These are phyloP conservation scores for Drosophila quinaria DNA, from an alignment of 2,888 invertebrate genomes.

Conservation along the genomic window DNA sequence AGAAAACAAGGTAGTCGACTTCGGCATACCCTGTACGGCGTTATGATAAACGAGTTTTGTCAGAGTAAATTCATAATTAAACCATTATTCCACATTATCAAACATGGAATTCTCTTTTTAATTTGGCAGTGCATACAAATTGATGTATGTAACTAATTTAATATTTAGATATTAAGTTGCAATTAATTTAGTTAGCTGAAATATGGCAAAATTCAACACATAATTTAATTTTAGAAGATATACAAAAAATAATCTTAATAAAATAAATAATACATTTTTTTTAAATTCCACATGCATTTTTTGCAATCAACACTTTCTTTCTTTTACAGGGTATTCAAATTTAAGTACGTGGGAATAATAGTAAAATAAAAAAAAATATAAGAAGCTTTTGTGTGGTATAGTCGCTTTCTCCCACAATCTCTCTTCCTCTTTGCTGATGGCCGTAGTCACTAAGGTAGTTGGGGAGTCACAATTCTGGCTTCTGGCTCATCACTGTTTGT, in stretches of 20 bases:
- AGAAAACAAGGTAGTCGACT: background rate
- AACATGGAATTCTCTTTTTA: background rate
- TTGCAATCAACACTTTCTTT: background rate
- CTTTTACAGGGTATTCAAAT: constrained; percentile 50
- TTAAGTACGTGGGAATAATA: constrained; percentile 80
- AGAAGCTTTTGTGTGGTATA: constrained; percentile 65
- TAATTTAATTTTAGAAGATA: no score
- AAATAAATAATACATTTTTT: background rate
- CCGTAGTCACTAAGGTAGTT: constrained; percentile 53
- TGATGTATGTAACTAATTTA: no score
- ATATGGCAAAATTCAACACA: background rate
- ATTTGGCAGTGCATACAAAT: no score
- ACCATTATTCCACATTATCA: background rate
- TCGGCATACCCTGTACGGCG: constrained; percentile 12
- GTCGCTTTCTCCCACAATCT: constrained; percentile 9
- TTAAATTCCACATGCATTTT: background rate
- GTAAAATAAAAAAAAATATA: constrained; percentile 60
- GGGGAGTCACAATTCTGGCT: constrained; percentile 18
- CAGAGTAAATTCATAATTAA: background rate
- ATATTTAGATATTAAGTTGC: no score
- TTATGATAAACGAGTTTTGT: background rate
- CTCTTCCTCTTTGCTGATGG: constrained; percentile 12
- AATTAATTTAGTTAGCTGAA: background rate
- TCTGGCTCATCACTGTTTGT: constrained; percentile 29
- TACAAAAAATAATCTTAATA: background rate